Percentiles rank a stretch among this genome's conserved stretches.
Conservation (phyloP, 2,797 vertebrate species). For the Denticeps clupeoides region DNA sequence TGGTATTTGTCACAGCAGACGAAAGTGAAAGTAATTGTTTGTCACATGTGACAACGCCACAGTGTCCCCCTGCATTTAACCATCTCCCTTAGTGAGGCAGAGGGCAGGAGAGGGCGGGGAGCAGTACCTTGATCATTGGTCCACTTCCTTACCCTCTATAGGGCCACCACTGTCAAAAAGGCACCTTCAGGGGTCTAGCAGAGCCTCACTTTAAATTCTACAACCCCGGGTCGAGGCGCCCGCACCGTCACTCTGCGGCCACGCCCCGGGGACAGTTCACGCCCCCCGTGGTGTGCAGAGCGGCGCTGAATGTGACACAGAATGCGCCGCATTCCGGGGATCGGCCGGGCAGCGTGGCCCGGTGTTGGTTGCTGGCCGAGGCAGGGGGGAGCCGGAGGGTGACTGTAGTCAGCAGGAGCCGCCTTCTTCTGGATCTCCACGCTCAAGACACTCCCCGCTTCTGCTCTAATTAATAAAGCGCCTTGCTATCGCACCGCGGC, state of each 20-base stretch:
- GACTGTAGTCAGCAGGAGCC: slow-evolving; percentile 58
- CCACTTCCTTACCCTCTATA: too few species aligned
- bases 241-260: slow-evolving; percentile 29
- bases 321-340: slow-evolving; percentile 55
- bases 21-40: too few species aligned
- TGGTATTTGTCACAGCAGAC: too few species aligned
- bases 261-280: slow-evolving; percentile 36
- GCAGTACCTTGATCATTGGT: too few species aligned
- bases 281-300: slow-evolving; percentile 52
- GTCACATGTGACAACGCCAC: too few species aligned
- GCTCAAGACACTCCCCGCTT: too few species aligned
- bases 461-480: not conserved
- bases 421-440: slow-evolving; percentile 57
- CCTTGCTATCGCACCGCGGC: too few species aligned
- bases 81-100: too few species aligned
- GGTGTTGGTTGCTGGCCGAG: slow-evolving; percentile 32
- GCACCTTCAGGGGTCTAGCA: too few species aligned
- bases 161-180: too few species aligned
- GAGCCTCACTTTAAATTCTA: slow-evolving; percentile 19
- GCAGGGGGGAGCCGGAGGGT: slow-evolving; percentile 31
- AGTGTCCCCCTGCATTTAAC: too few species aligned
- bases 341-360: slow-evolving; percentile 7
- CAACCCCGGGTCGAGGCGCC: slow-evolving; percentile 16
- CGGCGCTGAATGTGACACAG: slow-evolving; percentile 52
- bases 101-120: too few species aligned